A percentile compares a stretch with the other conserved stretches of the same genome.
phyloP scores from a whole-genome alignment of 2,113 vertebrate species.

The Mesembrinibis cayennensis region DNA sequence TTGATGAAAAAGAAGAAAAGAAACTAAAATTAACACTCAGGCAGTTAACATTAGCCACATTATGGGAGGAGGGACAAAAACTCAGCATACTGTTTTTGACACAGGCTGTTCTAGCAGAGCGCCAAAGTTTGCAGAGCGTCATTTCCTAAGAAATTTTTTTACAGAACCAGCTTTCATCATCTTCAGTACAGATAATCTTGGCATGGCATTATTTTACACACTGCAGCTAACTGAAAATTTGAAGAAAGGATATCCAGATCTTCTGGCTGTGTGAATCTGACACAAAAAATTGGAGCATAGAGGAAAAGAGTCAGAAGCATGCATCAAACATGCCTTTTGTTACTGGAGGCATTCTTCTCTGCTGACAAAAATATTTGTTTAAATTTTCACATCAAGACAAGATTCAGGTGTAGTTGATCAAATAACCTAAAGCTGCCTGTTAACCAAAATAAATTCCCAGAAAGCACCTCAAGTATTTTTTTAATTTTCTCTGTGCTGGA shows the following conservation, averaged over 20 bases:
- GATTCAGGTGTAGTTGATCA: constrained; percentile 38
- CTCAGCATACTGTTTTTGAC: background rate
- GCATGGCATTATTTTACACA: background rate
- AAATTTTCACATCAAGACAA: constrained; percentile 47
- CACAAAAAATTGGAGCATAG: constrained; percentile 10
- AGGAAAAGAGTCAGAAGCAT: constrained; percentile 22
- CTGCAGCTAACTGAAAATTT: constrained; percentile 13
- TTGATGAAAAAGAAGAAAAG: constrained; percentile 52
- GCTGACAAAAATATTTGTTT: constrained; percentile 55
- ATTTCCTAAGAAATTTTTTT: constrained; percentile 12
- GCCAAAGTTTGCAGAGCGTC: background rate
- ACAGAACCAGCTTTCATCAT: background rate
- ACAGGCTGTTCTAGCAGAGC: background rate
- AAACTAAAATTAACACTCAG: constrained; percentile 34
- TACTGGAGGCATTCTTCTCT: constrained; percentile 27
- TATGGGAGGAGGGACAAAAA: background rate
- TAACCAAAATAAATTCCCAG: constrained; percentile 4
- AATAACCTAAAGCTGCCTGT: constrained; percentile 31
- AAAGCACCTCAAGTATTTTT: constrained; percentile 21
- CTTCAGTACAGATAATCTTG: constrained; percentile 18
- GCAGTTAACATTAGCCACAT: background rate
- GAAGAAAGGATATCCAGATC: background rate
- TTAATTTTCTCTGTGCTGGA: background rate
- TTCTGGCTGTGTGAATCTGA: background rate
- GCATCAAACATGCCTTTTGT: constrained; percentile 28